Conservation (phyloP, 2,113 vertebrate species). For the Tretioscincus oriximinensis region DNA sequence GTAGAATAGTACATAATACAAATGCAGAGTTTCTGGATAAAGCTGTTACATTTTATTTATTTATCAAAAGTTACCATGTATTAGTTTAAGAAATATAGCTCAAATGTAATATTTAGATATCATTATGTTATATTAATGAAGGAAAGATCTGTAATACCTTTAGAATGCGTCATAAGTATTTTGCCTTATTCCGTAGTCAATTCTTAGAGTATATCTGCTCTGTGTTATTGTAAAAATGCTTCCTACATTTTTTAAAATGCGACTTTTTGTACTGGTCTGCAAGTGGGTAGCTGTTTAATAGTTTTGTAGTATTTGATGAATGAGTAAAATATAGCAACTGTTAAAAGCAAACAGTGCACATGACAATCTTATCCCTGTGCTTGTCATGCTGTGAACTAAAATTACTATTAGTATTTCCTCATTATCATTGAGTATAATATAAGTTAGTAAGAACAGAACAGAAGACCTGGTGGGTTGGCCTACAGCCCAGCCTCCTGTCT, state of each 20-base stretch:
- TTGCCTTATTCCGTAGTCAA: not conserved
- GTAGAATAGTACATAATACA: no score
- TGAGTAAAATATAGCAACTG: slow-evolving; percentile 18
- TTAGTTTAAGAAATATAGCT: not conserved
- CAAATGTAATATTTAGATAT: no score
- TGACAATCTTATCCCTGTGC: not conserved
- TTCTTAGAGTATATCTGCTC: not conserved
- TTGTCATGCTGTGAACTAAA: slow-evolving; percentile 13
- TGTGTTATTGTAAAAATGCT: slow-evolving; percentile 3
- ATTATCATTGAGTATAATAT: not conserved
- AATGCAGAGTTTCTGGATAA: not conserved
- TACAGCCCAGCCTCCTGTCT: no score
- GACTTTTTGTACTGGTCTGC: slow-evolving; percentile 19
- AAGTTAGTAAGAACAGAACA: no score
- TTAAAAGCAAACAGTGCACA: slow-evolving; percentile 11
- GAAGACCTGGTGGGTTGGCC: no score
- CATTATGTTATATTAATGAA: no score
- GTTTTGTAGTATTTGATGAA: slow-evolving; percentile 25
- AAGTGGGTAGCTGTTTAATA: slow-evolving; percentile 25
- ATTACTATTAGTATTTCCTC: not conserved
- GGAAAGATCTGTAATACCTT: no score
- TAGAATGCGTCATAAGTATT: no score
- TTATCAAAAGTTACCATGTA: not conserved
- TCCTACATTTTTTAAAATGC: slow-evolving; percentile 14
- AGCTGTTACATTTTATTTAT: not conserved